Evolutionary conservation across 2,797 vertebrate species (phyloP).

Genomic region (Gadopsis bispinosus): DNA sequence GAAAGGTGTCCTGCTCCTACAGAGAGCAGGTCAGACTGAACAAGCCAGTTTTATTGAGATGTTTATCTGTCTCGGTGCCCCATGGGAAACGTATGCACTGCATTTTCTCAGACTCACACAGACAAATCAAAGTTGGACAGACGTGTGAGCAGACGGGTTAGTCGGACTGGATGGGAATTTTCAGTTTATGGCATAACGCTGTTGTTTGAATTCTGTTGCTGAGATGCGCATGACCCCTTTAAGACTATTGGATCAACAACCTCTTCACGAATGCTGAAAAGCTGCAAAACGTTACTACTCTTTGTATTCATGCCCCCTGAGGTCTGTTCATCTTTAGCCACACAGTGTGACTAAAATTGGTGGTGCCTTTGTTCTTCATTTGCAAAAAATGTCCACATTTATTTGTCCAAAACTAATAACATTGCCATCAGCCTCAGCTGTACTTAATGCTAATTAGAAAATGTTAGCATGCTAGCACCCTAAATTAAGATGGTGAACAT

Average conservation of each 20-base stretch:
- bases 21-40: slow-evolving; percentile 46
- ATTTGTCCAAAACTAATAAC: background rate
- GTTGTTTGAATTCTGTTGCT: background rate
- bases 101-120: slow-evolving; percentile 16
- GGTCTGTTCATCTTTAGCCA: background rate
- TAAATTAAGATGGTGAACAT: background rate
- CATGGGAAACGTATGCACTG: slow-evolving; percentile 4
- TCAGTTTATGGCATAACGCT: background rate
- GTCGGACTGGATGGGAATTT: background rate
- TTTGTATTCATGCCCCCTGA: background rate
- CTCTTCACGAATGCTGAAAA: background rate
- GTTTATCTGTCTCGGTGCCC: slow-evolving; percentile 9
- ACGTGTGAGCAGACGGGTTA: background rate
- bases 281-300: background rate
- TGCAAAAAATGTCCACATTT: background rate
- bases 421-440: background rate
- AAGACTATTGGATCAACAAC: background rate
- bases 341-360: no score
- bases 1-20: slow-evolving; percentile 18
- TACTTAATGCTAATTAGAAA: background rate
- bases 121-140: background rate
- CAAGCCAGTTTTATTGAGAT: slow-evolving; percentile 53
- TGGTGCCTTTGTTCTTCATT: background rate
- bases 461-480: background rate
- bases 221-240: background rate